A percentile compares a stretch with the other conserved stretches of the same genome.
These are phyloP conservation scores for Agriopis aurantiaria DNA, from an alignment of 2,888 invertebrate species.

Conservation along the genomic window DNA sequence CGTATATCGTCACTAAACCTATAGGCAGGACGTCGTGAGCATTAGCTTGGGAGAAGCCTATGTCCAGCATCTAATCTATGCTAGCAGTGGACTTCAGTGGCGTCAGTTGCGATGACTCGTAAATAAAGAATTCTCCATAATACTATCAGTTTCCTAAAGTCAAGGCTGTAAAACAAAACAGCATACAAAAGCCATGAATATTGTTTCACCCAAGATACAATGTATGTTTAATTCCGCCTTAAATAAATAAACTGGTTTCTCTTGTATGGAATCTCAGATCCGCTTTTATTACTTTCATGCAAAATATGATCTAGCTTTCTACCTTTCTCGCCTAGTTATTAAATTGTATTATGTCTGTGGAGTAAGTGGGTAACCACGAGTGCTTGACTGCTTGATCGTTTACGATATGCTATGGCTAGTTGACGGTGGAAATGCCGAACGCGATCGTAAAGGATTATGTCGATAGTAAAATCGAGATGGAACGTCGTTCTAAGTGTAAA, in stretches of 20 bases:
- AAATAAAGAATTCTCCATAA: neutral
- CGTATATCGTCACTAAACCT: too few species aligned
- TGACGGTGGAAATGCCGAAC: constrained; percentile 1
- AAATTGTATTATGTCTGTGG: constrained; percentile 30
- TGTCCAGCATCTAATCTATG: too few species aligned
- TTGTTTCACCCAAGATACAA: constrained; percentile 28
- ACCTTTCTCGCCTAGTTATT: constrained; percentile 32
- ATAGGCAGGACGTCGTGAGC: too few species aligned
- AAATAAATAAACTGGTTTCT: constrained; percentile 34
- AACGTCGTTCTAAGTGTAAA: neutral
- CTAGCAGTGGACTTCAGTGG: neutral
- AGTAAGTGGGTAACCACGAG: neutral
- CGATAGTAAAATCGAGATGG: neutral
- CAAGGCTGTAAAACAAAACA: neutral
- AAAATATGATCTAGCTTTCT: constrained; percentile 39
- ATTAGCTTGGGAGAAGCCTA: too few species aligned
- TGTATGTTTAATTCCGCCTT: constrained; percentile 25
- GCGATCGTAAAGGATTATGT: neutral
- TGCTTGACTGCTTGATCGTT: neutral
- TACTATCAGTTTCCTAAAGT: neutral
- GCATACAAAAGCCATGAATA: constrained; percentile 2
- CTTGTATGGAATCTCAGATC: constrained; percentile 32
- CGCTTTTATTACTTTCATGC: constrained; percentile 39
- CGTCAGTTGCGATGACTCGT: too few species aligned
- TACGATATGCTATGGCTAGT: neutral